phyloP scores from a whole-genome alignment of 92 coral and sea anemone genomes.

The Anthopleura xanthogrammica region DNA sequence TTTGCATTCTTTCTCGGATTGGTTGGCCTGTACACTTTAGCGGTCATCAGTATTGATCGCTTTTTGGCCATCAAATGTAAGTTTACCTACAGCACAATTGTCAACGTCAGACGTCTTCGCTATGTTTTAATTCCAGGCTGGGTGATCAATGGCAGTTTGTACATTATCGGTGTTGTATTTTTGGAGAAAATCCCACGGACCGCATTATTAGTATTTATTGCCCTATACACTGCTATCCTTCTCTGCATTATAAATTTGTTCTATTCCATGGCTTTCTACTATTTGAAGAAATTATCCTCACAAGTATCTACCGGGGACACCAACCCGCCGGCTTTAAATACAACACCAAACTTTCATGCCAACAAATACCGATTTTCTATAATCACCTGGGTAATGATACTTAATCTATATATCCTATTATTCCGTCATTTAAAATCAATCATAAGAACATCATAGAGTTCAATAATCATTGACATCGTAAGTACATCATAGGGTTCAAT shows the following conservation, averaged over 20 bases:
- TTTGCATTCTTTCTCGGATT: background rate
- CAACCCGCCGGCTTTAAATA: background rate
- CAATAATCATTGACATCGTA: no score
- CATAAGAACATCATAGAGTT: no score
- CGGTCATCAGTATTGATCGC: slow-evolving; percentile 15
- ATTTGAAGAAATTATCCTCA: background rate
- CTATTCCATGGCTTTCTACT: slow-evolving; percentile 3
- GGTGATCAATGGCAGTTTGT: background rate
- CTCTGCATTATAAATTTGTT: background rate
- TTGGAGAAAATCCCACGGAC: background rate
- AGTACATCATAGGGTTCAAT: no score
- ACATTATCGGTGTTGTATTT: background rate
- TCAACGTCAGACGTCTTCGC: slow-evolving; percentile 4
- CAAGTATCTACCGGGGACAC: background rate
- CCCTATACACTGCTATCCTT: background rate
- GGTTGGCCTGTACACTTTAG: background rate
- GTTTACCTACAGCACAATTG: slow-evolving; percentile 6
- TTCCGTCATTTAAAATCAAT: no score
- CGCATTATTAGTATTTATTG: background rate
- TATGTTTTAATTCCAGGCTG: background rate
- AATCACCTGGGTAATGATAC: no score
- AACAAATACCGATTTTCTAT: background rate
- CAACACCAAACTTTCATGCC: no score
- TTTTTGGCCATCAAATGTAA: slow-evolving; percentile 14
- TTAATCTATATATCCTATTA: no score